Evolutionary conservation across 2,113 vertebrate genomes (phyloP), one percentile per base, ranked within the genome.

Genomic region (Copsychus sechellarum): DNA sequence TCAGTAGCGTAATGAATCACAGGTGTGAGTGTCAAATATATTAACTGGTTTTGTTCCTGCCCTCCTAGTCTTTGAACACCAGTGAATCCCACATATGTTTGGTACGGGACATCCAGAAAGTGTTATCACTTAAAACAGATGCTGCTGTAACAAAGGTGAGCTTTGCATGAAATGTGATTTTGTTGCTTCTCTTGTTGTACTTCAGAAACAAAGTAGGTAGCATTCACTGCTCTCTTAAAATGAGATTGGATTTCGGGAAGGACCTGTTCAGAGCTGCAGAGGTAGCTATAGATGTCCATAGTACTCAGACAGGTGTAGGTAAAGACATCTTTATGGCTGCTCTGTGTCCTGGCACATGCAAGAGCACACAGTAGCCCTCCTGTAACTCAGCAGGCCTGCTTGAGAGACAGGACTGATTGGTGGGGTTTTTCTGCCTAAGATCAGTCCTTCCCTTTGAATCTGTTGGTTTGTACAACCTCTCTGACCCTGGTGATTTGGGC

Each of bases 111-210:
- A 47, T 99, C 86, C 98, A 98, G 92, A 98, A 98, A 83, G 98
- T 96, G 40, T 95, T 99, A 92, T 97, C 98, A 18, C 98, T 99
- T 71, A 98, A 98, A 95, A 97, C 98, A 90, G 99, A 99, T 86
- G 97, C 97, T 8, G 97, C 98, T 11, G 38, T 99, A 90, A 99
- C 99, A 92, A 99, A 99, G 99, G 99, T 99, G 97, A 98, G 97
- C 28, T 74, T 47, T 53, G 29, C 1, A 4, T 74, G 36, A 94
- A 80, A 51, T 31, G 19, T 0, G 1, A 2, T 82, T 76, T 50
- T 92, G 2, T 78, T 78, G 14, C 50, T 77, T 8, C 22, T 92
- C 42, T 28, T 80, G 7, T 56, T 96, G 77, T 54, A 9, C 33
- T 77, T 73, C 18, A 14, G 11, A 88, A 94, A 54, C 10, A 0